Evolutionary conservation across 2,113 vertebrate species (phyloP), one percentile per base, ranked within the genome.

Genomic region (Scomber colias): DNA sequence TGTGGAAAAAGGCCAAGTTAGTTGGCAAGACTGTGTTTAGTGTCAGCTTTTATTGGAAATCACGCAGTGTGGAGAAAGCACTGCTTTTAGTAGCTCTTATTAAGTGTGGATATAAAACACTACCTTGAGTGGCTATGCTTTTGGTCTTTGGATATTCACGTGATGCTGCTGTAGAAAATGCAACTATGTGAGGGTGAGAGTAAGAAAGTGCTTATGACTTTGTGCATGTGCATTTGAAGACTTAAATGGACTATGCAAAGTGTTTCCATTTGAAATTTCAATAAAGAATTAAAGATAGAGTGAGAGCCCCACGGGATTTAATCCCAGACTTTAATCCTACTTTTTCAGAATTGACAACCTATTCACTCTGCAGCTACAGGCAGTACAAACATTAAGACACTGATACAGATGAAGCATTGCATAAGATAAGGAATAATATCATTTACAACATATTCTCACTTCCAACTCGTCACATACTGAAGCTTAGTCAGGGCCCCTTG

Each of bases 31-130:
- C 24, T 71, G 71, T 83, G 77, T 78, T 86, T 21, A 57, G 75
- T 87, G 85, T 90, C 85, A 85, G 88, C 90, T 82, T 89, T 90
- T 92, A 88, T 89, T 91, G 81, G 79, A 87, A 89, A 86, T 83
- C 79, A 86, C n/a, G 5, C 65, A 81, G 81, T 77, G 86, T 83
- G 78, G 79, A 70, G 79, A 91, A 89, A 87, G 83, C 60, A 68
- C 45, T 45, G 86, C 86, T 86, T 86, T 90, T 86, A 89, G 84
- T 77, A 15, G 69, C 35, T 76, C 57, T 87, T 81, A 81, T 77
- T 61, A 87, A 82, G 61, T 83, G 80, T 78, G 56, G 86, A 83
- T 83, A 88, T 87, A 86, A 92, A 92, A 89, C 83, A 82, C 67
- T 77, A 45, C 72, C 63, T 76, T 30, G 53, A 80, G 66, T 49